These are phyloP conservation scores for Crossoptilon crossoptilon DNA, from an alignment of 2,797 vertebrate genomes.

Conservation along the genomic window DNA sequence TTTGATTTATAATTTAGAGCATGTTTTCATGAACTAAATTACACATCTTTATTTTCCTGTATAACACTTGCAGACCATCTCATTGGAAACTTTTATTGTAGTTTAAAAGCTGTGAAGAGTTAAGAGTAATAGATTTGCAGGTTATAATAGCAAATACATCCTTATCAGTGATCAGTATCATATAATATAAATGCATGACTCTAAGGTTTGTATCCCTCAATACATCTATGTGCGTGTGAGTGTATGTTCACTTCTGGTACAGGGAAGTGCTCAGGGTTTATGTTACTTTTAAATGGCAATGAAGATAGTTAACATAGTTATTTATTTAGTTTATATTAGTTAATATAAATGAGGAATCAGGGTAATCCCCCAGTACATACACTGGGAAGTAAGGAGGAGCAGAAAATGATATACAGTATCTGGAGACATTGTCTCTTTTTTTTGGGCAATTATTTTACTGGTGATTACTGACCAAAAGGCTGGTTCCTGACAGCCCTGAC, in stretches of 20 bases:
- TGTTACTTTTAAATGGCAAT: neutral
- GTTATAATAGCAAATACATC: neutral
- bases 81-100: neutral
- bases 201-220: neutral
- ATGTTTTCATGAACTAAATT: neutral
- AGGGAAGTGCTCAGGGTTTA: neutral
- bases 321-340: too few species aligned
- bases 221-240: neutral
- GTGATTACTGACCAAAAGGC: neutral
- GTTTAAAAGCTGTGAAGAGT: neutral
- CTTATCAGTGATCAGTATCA: neutral
- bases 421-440: neutral
- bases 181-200: neutral
- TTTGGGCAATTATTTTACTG: neutral
- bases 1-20: neutral
- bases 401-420: neutral
- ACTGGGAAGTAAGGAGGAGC: neutral
- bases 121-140: neutral
- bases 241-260: neutral
- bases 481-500: neutral
- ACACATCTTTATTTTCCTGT: neutral
- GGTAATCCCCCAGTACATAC: neutral
- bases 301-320: neutral
- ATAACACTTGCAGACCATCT: neutral
- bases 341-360: neutral